phyloP scores from a whole-genome alignment of 1,140 invertebrate species.

The Limonius californicus region DNA sequence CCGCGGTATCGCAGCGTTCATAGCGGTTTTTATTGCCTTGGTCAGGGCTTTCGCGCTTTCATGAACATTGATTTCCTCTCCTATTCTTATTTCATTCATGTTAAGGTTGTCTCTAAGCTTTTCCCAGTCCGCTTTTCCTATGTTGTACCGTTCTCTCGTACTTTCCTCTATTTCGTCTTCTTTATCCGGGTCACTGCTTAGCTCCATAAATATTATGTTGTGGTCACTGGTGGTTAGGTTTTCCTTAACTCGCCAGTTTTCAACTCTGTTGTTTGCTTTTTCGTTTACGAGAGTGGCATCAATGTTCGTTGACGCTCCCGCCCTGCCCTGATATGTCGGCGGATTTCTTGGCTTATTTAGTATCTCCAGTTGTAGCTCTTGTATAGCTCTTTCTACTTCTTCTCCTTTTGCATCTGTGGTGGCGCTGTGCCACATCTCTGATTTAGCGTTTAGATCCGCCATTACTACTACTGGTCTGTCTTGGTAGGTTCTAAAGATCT shows the following conservation, averaged over 20 bases:
- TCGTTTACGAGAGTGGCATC: not conserved
- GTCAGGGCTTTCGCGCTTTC: not conserved
- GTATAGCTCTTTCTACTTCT: not conserved
- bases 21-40: not conserved
- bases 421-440: not conserved
- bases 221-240: not conserved
- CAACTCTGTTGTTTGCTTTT: not conserved
- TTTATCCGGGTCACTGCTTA: not conserved
- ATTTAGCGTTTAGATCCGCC: not conserved
- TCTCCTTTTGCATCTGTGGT: not conserved
- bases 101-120: not conserved
- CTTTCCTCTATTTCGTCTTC: not conserved
- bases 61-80: not conserved
- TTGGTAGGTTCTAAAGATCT: not conserved
- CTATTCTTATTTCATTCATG: not conserved
- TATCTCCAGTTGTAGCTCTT: not conserved
- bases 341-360: not conserved
- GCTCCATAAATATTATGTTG: not conserved
- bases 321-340: not conserved
- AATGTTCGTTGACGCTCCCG: slow-evolving; percentile 2
- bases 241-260: not conserved
- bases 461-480: too few relatives aligned
- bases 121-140: not conserved
- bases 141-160: not conserved
- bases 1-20: not conserved